phyloP scores from a whole-genome alignment of 2,113 vertebrate genomes.

The Charadrius vociferus region DNA sequence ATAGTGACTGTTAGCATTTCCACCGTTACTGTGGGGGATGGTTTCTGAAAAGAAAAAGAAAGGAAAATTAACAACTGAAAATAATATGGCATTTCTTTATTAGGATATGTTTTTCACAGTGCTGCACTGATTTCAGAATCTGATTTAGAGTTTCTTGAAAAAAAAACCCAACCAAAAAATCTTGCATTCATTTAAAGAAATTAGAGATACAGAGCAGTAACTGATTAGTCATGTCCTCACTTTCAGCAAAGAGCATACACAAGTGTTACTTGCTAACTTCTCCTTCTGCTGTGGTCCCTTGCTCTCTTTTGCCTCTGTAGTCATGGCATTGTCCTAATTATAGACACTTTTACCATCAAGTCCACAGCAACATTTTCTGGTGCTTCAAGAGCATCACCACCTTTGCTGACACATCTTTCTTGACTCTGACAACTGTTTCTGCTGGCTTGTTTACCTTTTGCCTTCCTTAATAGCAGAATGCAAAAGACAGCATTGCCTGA shows the following conservation, averaged over 20 bases:
- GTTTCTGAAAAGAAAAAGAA: constrained; percentile 78
- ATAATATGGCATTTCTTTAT: neutral
- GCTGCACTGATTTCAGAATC: neutral
- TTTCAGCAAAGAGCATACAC: neutral
- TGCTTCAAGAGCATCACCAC: neutral
- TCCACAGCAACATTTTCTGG: neutral
- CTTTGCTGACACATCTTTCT: neutral
- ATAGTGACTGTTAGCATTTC: constrained; percentile 89
- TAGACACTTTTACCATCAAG: neutral
- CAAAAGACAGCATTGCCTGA: neutral
- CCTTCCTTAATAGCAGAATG: neutral
- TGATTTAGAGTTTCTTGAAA: neutral
- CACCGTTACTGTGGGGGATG: constrained; percentile 78
- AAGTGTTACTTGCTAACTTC: neutral
- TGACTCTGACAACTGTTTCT: neutral
- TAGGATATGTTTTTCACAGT: neutral
- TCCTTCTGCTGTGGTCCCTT: neutral
- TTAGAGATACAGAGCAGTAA: neutral
- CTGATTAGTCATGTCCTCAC: neutral
- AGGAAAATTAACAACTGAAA: neutral
- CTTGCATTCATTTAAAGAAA: neutral
- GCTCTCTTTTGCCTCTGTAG: neutral
- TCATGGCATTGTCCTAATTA: neutral
- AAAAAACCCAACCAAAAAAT: neutral
- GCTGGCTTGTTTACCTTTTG: neutral